A percentile compares a stretch with the other conserved stretches of the same genome.
Evolutionary conservation across 1,140 invertebrate genomes (phyloP).

Genomic region (Pseudomyrmex gracilis): DNA sequence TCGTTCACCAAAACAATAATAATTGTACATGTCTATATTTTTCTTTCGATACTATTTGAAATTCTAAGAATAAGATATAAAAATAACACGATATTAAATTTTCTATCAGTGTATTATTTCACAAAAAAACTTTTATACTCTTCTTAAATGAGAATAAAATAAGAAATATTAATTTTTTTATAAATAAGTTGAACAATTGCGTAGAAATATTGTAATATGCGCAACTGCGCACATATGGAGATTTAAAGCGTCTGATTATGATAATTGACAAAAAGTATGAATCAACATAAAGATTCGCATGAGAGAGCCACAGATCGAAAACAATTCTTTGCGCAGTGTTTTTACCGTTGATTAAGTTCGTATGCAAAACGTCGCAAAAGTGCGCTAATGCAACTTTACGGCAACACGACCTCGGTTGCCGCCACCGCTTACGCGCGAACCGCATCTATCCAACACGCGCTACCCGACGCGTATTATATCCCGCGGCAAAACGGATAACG

Average conservation of each 20-base stretch:
- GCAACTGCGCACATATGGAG: too few relatives aligned
- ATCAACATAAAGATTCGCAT: neutral
- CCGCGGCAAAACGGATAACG: conserved; percentile 51
- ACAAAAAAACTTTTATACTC: too few relatives aligned
- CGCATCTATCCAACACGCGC: conserved; percentile 18
- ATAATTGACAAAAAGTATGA: neutral
- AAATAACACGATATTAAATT: neutral
- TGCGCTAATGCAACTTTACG: neutral
- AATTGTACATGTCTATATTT: too few relatives aligned
- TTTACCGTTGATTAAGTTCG: conserved; percentile 21
- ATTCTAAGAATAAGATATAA: neutral
- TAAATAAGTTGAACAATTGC: neutral
- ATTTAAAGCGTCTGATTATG: neutral
- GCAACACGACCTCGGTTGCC: neutral
- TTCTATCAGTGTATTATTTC: neutral
- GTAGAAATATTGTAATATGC: neutral
- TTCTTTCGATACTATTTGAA: too few relatives aligned
- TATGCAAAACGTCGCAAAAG: neutral
- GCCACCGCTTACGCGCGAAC: neutral
- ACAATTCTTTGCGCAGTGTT: neutral
- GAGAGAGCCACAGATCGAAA: neutral
- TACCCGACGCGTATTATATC: conserved; percentile 29
- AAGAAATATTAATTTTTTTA: neutral
- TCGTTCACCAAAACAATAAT: too few relatives aligned
- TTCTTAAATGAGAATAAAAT: neutral